These are phyloP conservation scores for Liodrosophila aerea DNA, from an alignment of 2,888 invertebrate species.

Conservation along the genomic window DNA sequence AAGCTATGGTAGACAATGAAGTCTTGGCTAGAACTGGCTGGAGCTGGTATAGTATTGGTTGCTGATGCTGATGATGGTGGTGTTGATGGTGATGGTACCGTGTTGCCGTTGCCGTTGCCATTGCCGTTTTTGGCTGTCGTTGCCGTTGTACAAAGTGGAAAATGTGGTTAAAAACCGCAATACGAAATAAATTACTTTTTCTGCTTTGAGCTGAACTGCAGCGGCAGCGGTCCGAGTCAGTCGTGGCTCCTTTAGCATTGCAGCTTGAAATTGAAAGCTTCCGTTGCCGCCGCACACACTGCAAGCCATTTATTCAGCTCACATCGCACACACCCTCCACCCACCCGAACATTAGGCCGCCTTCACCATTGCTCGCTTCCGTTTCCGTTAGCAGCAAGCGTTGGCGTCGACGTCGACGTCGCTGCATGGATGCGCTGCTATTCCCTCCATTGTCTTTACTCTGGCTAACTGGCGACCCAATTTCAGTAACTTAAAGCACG, in stretches of 20 bases:
- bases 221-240: slow-evolving; percentile 64
- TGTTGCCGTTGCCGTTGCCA: slow-evolving; percentile 9
- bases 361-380: slow-evolving; percentile 69
- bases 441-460: slow-evolving; percentile 40
- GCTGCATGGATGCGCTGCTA: slow-evolving; percentile 17
- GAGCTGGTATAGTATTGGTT: slow-evolving; percentile 29
- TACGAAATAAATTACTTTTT: slow-evolving; percentile 77
- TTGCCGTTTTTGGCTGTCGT: slow-evolving; percentile 65
- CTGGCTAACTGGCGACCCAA: slow-evolving; percentile 39
- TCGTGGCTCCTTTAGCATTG: slow-evolving; percentile 47
- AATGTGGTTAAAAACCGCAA: slow-evolving; percentile 78
- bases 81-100: slow-evolving; percentile 1
- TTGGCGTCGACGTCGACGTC: slow-evolving; percentile 11
- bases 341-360: slow-evolving; percentile 66
- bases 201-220: slow-evolving; percentile 73
- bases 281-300: slow-evolving; percentile 53
- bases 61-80: slow-evolving; percentile 10
- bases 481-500: slow-evolving; percentile 58
- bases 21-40: slow-evolving; percentile 41
- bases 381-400: slow-evolving; percentile 58
- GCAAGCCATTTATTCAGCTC: slow-evolving; percentile 54
- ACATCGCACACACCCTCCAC: slow-evolving; percentile 6
- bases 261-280: slow-evolving; percentile 78
- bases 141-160: slow-evolving; percentile 75
- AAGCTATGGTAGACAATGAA: slow-evolving; percentile 21